Evolutionary conservation across 2,888 invertebrate species (phyloP), one percentile per base, ranked within the genome.

Genomic region (Cryptophagus acutangulus): DNA sequence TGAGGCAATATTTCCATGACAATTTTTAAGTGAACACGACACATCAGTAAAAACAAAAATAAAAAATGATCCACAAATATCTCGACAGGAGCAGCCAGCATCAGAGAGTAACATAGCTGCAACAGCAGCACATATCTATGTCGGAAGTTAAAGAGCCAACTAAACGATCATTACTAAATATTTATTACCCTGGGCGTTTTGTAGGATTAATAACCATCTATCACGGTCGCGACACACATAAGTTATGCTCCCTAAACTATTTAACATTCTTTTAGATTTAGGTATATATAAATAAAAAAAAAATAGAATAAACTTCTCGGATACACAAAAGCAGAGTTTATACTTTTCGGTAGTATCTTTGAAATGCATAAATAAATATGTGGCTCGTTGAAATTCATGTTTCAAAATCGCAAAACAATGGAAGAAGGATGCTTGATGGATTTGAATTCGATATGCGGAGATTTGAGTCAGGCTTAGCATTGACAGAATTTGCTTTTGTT

Each of bases 151-250:
- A 65, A 63, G 60, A 63, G 61, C 60, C 63, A 64, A 63, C 67
- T 67, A 67, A 67, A 67, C 60, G 66, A 66, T 67, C 67, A 66
- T 67, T 66, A 67, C 65, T 59, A 66, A 62, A 66, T 67, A 67
- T 67, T 67, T 67, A 67, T 67, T 67, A 60, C 64, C 57, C 45
- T 48, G 56, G 59, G 58, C 63, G 59, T 62, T 64, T 60, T 54
- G 54, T 48, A 48, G 62, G 56, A 64, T 63, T 64, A 62, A 65
- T 64, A 64, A 61, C 61, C 65, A 65, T 66, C 64, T 61, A 66
- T 66, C 66, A 65, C 57, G 46, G 51, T 51, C 49, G 52, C 51
- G 56, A 59, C 58, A 56, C 52, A n/a, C n/a, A n/a, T n/a, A 42
- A 37, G 40, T 49, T 48, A 49, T 45, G n/a, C n/a, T 47, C 43